Evolutionary conservation across 2,113 vertebrate species (phyloP).

Genomic region (Engystomops pustulosus): DNA sequence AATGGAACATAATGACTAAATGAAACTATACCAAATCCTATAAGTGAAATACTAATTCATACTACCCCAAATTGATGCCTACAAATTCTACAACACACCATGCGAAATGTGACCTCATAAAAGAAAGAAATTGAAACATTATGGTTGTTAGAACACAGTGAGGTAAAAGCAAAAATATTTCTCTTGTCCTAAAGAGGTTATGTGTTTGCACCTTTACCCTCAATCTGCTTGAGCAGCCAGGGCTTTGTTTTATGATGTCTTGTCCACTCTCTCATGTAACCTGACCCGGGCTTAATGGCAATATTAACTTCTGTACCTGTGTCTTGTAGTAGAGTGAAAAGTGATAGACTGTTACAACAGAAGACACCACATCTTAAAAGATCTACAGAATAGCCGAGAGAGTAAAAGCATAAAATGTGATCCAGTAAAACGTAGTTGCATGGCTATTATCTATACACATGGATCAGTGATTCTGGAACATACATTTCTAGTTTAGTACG

Average conservation of each 20-base stretch:
- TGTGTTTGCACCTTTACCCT: neutral
- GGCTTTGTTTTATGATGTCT: slow-evolving; percentile 11
- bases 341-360: neutral
- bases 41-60: too few relatives aligned
- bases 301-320: slow-evolving; percentile 12
- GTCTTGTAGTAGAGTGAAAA: neutral
- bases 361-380: neutral
- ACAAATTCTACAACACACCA: too few relatives aligned
- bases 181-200: neutral
- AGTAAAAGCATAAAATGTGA: neutral
- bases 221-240: neutral
- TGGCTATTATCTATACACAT: neutral
- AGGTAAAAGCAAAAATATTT: neutral
- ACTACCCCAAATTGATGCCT: too few relatives aligned
- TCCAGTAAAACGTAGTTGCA: neutral
- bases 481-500: neutral
- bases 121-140: neutral
- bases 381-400: neutral
- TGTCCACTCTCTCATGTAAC: slow-evolving; percentile 4
- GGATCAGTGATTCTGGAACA: neutral
- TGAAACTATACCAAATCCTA: too few relatives aligned
- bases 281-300: neutral
- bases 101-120: neutral
- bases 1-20: too few relatives aligned
- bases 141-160: neutral